Percentiles rank a stretch among this genome's conserved stretches.
These are phyloP conservation scores for Emydura subglobosa DNA, from an alignment of 2,113 vertebrate genomes.

Conservation along the genomic window DNA sequence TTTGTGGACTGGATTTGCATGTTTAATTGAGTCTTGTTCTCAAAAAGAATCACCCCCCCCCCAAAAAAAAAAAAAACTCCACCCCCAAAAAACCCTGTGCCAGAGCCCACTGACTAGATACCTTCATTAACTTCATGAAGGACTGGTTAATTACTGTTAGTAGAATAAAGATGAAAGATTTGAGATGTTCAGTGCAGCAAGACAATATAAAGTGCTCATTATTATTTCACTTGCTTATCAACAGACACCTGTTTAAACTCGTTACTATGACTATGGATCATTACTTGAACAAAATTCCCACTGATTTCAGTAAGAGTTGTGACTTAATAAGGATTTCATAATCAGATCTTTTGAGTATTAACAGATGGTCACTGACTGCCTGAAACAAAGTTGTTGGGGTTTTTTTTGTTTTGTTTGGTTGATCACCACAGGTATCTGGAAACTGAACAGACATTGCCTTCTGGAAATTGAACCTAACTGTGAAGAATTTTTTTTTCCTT, in stretches of 20 bases:
- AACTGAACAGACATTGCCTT: slow-evolving; percentile 65
- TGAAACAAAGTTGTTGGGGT: slow-evolving; percentile 70
- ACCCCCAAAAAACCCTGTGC: neutral
- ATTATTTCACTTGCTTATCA: slow-evolving; percentile 54
- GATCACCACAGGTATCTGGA: slow-evolving; percentile 74
- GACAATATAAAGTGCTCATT: slow-evolving; percentile 56
- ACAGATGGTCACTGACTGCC: slow-evolving; percentile 74
- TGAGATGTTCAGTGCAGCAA: slow-evolving; percentile 41
- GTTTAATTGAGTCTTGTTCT: slow-evolving; percentile 42
- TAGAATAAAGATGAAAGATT: slow-evolving; percentile 48
- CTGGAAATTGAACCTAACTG: slow-evolving; percentile 66
- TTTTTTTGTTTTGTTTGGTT: slow-evolving; percentile 52
- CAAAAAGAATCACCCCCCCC: neutral
- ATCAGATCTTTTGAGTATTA: slow-evolving; percentile 74
- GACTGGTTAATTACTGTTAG: slow-evolving; percentile 12
- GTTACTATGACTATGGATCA: slow-evolving; percentile 1
- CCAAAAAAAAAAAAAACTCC: neutral
- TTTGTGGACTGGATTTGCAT: slow-evolving; percentile 15
- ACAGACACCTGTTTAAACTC: slow-evolving; percentile 14
- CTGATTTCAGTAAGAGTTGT: slow-evolving; percentile 62
- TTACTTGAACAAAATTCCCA: slow-evolving; percentile 68
- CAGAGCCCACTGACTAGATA: neutral
- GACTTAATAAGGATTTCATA: slow-evolving; percentile 65
- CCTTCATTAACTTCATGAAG: slow-evolving; percentile 54
- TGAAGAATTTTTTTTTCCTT: slow-evolving; percentile 44